Evolutionary conservation across 2,113 vertebrate genomes (phyloP).

Genomic region (Gorsachius goisagi): DNA sequence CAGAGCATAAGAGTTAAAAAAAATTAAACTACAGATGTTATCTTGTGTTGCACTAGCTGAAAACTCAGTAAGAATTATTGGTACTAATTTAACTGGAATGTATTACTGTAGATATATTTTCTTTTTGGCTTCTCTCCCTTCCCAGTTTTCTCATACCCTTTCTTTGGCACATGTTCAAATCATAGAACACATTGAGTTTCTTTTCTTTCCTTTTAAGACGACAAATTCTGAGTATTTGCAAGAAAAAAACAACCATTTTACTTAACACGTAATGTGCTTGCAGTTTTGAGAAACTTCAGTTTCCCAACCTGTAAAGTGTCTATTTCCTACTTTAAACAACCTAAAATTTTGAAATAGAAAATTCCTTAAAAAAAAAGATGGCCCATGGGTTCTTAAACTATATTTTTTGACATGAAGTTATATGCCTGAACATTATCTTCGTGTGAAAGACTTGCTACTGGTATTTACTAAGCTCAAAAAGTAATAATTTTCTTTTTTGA

Average conservation of each 20-base stretch:
- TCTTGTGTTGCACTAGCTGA: background rate
- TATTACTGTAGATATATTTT: slow-evolving; percentile 35
- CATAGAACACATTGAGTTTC: background rate
- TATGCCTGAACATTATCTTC: background rate
- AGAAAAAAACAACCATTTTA: background rate
- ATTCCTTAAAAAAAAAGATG: background rate
- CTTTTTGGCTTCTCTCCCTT: slow-evolving; percentile 29
- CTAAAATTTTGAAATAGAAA: background rate
- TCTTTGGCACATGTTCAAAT: slow-evolving; percentile 28
- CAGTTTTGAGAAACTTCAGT: background rate
- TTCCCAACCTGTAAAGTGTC: background rate
- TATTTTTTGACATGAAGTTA: background rate
- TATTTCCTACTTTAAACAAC: background rate
- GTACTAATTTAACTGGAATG: slow-evolving; percentile 46
- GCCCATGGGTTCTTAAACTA: background rate
- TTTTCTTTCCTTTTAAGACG: slow-evolving; percentile 27
- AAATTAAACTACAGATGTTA: background rate
- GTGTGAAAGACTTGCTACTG: background rate
- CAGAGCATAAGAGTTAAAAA: background rate
- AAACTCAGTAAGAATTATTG: slow-evolving; percentile 37
- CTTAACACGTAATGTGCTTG: background rate
- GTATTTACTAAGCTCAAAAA: background rate
- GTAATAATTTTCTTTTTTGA: background rate
- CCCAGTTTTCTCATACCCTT: slow-evolving; percentile 41
- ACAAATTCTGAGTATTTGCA: background rate